Percentiles rank a stretch among this genome's conserved stretches.
These are phyloP conservation scores for Leucozona laternaria DNA, from an alignment of 2,888 invertebrate species.

Conservation along the genomic window DNA sequence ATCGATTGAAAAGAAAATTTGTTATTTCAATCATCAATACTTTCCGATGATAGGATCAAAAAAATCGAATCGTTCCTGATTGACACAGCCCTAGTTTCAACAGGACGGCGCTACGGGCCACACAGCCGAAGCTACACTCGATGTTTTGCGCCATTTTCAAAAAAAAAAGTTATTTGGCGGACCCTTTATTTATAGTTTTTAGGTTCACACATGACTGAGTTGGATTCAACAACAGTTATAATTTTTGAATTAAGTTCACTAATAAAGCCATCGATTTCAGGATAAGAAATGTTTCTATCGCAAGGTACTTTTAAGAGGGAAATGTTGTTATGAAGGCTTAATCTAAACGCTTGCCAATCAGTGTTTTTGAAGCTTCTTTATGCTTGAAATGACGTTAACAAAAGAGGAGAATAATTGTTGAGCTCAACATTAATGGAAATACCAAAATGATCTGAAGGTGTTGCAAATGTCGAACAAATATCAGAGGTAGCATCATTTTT, in stretches of 20 bases:
- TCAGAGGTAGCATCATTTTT: conserved; percentile 5
- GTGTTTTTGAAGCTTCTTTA: neutral
- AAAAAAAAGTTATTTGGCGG: too few species aligned
- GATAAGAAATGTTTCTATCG: neutral
- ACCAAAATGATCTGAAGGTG: too few species aligned
- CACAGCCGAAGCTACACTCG: too few species aligned
- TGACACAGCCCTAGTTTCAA: too few species aligned
- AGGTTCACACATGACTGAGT: conserved; percentile 7
- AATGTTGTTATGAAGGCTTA: neutral
- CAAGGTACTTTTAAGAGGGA: neutral
- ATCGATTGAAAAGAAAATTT: too few species aligned
- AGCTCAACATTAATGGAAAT: neutral
- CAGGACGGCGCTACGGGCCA: too few species aligned
- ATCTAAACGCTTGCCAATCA: conserved; percentile 15
- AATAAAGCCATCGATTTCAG: neutral
- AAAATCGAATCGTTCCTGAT: too few species aligned
- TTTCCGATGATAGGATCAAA: too few species aligned
- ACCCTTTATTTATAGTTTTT: too few species aligned
- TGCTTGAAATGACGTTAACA: neutral
- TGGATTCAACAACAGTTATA: neutral
- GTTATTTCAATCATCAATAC: too few species aligned
- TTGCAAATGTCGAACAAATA: neutral
- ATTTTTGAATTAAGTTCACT: conserved; percentile 5
- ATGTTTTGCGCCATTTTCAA: too few species aligned
- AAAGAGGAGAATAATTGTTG: neutral